Percentiles rank a stretch among this genome's conserved stretches.
Evolutionary conservation across 2,888 invertebrate species (phyloP).

Genomic region (Lochmaea capreae): DNA sequence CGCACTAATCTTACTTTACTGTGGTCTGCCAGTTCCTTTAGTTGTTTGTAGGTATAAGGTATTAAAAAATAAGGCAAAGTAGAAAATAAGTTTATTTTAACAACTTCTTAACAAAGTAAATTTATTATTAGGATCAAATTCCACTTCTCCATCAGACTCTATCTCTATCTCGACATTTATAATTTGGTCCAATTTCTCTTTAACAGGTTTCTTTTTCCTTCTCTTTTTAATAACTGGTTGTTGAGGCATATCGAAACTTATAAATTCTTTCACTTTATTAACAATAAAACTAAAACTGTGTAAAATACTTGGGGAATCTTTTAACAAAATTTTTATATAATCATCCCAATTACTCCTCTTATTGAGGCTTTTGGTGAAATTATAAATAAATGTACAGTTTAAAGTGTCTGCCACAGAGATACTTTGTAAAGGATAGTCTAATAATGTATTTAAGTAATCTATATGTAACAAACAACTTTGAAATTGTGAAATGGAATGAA

Average conservation of each 20-base stretch:
- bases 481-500: conserved; percentile 76
- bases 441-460: conserved; percentile 74
- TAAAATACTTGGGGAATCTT: conserved; percentile 33
- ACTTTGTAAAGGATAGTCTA: conserved; percentile 71
- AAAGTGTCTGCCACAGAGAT: conserved; percentile 73
- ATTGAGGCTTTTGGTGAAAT: conserved; percentile 74
- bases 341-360: conserved; percentile 52
- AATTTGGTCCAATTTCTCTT: conserved; percentile 51
- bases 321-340: conserved; percentile 50
- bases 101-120: conserved; percentile 10
- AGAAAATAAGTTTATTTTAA: conserved; percentile 3
- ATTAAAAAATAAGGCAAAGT: not conserved
- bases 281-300: conserved; percentile 25
- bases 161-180: conserved; percentile 22
- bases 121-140: conserved; percentile 18
- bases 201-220: conserved; percentile 25
- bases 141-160: conserved; percentile 20
- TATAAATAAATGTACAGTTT: conserved; percentile 83
- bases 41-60: no score
- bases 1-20: no score
- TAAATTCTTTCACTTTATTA: not conserved
- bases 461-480: conserved; percentile 73
- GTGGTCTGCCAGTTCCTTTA: no score
- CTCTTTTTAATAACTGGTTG: not conserved
- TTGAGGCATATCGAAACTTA: not conserved